Base-by-base conservation (phyloP, 2,888 invertebrate species). In the Philopedon plagiatum region DNA sequence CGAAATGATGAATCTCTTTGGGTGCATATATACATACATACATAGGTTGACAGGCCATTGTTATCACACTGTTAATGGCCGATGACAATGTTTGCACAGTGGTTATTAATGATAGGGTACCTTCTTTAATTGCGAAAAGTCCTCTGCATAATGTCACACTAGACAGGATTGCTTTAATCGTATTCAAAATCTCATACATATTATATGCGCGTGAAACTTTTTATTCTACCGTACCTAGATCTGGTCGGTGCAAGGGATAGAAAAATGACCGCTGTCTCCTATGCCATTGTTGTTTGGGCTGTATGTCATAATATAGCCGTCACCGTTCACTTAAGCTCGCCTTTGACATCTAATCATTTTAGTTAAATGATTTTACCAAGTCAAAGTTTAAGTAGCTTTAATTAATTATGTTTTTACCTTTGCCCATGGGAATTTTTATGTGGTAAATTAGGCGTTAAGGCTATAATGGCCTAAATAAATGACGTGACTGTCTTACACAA, bases 1-100 rank as follows among this genome's bases (percentile, higher is more conserved):
- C 66, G 58, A 76, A 76, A 75, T 77, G 76, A 77, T 77, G 75
- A 77, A 77, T 77, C 70, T 75, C 71, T 70, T 67, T 71, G 64
- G 75, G 70, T 66, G 69, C 74, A 67, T 70, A 73, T 69, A 69
- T 76, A 58, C 75, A 68, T 66, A 66, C 74, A 67, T 70, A 73
- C 71, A 69, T 76, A 58, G 71, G 67, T 74, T 74, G 73, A 75
- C 76, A 62, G 62, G 75, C 78, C 74, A 79, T 81, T 81, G 81
- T 82, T 82, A 83, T 82, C 82, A 82, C 81, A 80, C 80, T 83
- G 81, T 79, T 82, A 83, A 83, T 83, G 81, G 80, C 78, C 79
- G 78, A 79, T 82, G 82, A 82, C 82, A 82, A 75, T 83, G 81
- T 83, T 83, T 83, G 80, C 81, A 79, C 78, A 79, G 72, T 75